A percentile compares a stretch with the other conserved stretches of the same genome.
phyloP scores from a whole-genome alignment of 2,113 vertebrate genomes.

The Notarius quadriscutis region DNA sequence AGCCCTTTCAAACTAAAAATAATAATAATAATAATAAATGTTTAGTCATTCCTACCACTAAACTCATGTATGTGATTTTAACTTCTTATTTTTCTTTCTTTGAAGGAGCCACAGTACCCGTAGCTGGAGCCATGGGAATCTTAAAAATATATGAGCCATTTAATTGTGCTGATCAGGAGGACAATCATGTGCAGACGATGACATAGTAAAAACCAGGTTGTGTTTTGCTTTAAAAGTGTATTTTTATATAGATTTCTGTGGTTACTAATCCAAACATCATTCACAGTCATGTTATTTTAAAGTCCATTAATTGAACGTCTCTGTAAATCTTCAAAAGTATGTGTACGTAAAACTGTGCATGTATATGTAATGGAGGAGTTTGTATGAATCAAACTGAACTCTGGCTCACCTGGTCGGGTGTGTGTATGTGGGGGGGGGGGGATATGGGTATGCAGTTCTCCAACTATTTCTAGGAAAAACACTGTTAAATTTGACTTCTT shows the following conservation, averaged over 20 bases:
- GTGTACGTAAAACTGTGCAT: background rate
- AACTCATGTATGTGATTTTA: constrained; percentile 56
- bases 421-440: background rate
- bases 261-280: constrained; percentile 59
- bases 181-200: constrained; percentile 37
- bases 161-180: constrained; percentile 53
- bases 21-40: constrained; percentile 7
- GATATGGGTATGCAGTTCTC: background rate
- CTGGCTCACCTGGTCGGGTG: constrained; percentile 10
- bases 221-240: constrained; percentile 52
- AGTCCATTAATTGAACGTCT: constrained; percentile 40
- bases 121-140: constrained; percentile 28
- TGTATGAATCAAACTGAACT: constrained; percentile 22
- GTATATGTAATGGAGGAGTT: background rate
- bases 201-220: constrained; percentile 27
- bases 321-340: constrained; percentile 37
- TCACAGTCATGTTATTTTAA: constrained; percentile 51
- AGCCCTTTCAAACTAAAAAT: background rate
- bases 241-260: constrained; percentile 41
- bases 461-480: constrained; percentile 19
- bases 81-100: constrained; percentile 34
- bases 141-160: constrained; percentile 58
- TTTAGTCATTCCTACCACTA: constrained; percentile 52
- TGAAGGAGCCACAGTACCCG: constrained; percentile 47
- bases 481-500: background rate